phyloP scores from a whole-genome alignment of 2,888 invertebrate genomes.

The Spisula subtruncata region DNA sequence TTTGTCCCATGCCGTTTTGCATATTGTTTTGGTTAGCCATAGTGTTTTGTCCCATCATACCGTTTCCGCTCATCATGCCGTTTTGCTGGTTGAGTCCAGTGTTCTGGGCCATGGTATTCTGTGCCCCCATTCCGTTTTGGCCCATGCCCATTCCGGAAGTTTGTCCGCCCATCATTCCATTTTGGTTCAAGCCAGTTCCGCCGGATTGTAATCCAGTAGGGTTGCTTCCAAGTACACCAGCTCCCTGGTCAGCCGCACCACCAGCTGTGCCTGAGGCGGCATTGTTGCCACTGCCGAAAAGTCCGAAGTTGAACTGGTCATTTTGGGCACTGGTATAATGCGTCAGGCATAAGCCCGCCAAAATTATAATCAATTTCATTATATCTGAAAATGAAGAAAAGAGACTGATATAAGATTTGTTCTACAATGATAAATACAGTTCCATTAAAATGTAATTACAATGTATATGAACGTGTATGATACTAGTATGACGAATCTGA shows the following conservation, averaged over 20 bases:
- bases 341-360: conserved; percentile 39
- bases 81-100: conserved; percentile 18
- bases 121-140: conserved; percentile 25
- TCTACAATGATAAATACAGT: neutral
- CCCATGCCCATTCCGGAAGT: conserved; percentile 4
- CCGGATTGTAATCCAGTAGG: conserved; percentile 35
- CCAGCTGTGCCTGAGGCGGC: conserved; percentile 8
- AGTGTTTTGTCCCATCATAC: neutral
- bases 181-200: conserved; percentile 3
- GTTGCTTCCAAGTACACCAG: conserved; percentile 13
- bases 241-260: neutral
- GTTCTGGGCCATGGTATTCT: conserved; percentile 9
- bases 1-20: conserved; percentile 27
- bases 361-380: conserved; percentile 38
- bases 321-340: conserved; percentile 40
- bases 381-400: conserved; percentile 25
- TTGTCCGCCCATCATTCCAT: neutral
- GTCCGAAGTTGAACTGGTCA: conserved; percentile 34
- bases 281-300: conserved; percentile 27
- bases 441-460: no score
- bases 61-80: conserved; percentile 19
- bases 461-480: no score
- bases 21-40: conserved; percentile 25
- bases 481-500: no score
- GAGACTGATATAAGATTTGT: neutral